phyloP scores from a whole-genome alignment of 2,113 vertebrate species.

The Sylvietta virens region DNA sequence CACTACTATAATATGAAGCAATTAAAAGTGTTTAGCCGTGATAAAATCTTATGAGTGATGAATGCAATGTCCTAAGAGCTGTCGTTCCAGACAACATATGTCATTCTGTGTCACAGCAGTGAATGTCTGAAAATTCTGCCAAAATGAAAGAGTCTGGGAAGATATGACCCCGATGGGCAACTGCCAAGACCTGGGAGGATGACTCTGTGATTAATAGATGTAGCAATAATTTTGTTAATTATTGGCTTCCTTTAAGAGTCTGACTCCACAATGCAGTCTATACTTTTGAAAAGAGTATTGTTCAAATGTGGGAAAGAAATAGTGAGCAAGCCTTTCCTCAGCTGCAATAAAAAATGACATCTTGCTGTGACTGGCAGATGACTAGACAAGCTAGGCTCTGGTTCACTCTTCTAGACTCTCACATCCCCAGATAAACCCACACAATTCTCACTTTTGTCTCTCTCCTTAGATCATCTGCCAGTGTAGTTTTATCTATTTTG shows the following conservation, averaged over 20 bases:
- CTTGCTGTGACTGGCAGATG: background rate
- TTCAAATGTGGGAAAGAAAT: background rate
- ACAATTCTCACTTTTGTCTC: background rate
- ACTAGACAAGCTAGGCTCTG: background rate
- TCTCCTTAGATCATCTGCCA: background rate
- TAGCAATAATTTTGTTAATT: background rate
- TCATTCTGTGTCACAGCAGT: background rate
- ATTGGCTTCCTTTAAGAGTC: background rate
- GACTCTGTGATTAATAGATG: background rate
- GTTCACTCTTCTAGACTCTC: background rate
- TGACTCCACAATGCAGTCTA: background rate
- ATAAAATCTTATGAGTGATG: background rate
- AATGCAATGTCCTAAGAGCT: background rate
- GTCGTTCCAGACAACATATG: background rate
- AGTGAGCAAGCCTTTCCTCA: background rate
- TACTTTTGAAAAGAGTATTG: background rate
- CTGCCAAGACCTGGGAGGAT: background rate
- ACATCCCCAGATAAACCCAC: background rate
- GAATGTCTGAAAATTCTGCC: background rate
- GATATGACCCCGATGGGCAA: background rate
- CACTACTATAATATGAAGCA: background rate
- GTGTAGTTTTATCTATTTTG: background rate
- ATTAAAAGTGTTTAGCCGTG: background rate
- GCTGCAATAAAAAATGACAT: background rate
- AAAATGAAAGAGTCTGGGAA: background rate